Percentiles rank a stretch among this genome's conserved stretches.
Conservation (phyloP, 1,140 invertebrate genomes). For the Drosophila sulfurigaster region DNA sequence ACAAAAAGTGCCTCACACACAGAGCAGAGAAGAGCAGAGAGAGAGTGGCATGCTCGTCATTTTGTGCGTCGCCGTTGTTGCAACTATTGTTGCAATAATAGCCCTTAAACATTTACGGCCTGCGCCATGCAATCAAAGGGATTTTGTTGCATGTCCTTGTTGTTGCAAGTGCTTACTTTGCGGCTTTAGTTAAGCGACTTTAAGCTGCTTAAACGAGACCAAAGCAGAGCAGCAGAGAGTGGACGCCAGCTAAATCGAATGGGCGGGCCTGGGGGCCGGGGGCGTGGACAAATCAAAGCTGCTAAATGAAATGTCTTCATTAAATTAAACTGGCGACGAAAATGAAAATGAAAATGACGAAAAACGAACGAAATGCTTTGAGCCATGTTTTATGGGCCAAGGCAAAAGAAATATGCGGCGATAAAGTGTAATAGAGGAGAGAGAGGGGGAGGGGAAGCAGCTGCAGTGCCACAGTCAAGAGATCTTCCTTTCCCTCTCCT, state of each 20-base stretch:
- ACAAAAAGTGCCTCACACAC: conserved; percentile 24
- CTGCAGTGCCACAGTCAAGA: conserved; percentile 13
- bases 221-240: background rate
- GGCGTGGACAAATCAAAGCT: conserved; percentile 57
- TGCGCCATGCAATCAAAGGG: conserved; percentile 43
- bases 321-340: conserved; percentile 70
- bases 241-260: conserved; percentile 12
- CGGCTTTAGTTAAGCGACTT: conserved; percentile 38
- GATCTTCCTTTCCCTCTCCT: background rate
- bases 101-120: conserved; percentile 56
- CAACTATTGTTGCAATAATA: conserved; percentile 67
- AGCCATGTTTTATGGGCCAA: conserved; percentile 52
- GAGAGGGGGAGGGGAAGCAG: background rate
- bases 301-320: conserved; percentile 71
- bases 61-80: conserved; percentile 42
- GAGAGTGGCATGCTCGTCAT: background rate
- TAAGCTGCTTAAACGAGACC: conserved; percentile 19
- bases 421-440: conserved; percentile 24
- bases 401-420: conserved; percentile 58
- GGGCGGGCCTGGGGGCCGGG: background rate
- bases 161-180: conserved; percentile 23
- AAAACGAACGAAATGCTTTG: conserved; percentile 41
- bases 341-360: conserved; percentile 82
- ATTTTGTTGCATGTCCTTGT: conserved; percentile 40
- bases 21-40: too few species aligned